Base-by-base conservation (phyloP, 2,888 invertebrate genomes). In the Chrysina gloriosa region DNA sequence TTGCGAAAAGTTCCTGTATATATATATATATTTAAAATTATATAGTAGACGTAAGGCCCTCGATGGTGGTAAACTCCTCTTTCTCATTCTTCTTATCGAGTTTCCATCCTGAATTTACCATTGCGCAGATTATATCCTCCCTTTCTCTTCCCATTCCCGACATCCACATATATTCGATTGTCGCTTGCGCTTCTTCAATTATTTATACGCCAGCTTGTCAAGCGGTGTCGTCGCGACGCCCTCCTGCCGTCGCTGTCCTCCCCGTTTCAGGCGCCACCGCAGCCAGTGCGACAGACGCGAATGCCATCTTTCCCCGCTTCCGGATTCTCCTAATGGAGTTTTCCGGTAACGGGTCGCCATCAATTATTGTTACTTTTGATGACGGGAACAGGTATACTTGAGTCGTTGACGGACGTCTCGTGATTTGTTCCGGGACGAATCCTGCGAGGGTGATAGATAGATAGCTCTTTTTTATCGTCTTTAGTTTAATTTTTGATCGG, bases 301-400 rank as follows among this genome's bases (percentile, higher is more conserved):
- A n/a, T n/a, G n/a, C 39, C 36, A 11, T 11, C 39, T 11, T 39
- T 39, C 39, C 23, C 42, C 6, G 2, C 48, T 48, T 23, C 23
- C 23, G n/a, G 11, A 27, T 11, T 6, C n/a, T n/a, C 11, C 48
- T 61, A 61, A 61, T 61, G 61, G 61, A 61, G 39, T 61, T 61
- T 61, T 39, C 61, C 61, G 61, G 61, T 61, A 42, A 42, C 21
- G 23, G 31, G 61, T 36, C 39, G 11, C 61, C 61, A 39, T 61
- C 34, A 61, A 61, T 61, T 61, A 61, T 61, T 61, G 39, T 39
- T 61, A 61, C 36, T 61, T 42, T 42, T 25, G 48, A n/a, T 5
- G n/a, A 9, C 11, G 25, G 11, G 23, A n/a, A 6, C n/a, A 25
- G n/a, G n/a, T n/a, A n/a, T n/a, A n/a, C n/a, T n/a, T n/a, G n/a